Evolutionary conservation across 2,888 invertebrate species (phyloP).

Genomic region (Lepidonotus clava): DNA sequence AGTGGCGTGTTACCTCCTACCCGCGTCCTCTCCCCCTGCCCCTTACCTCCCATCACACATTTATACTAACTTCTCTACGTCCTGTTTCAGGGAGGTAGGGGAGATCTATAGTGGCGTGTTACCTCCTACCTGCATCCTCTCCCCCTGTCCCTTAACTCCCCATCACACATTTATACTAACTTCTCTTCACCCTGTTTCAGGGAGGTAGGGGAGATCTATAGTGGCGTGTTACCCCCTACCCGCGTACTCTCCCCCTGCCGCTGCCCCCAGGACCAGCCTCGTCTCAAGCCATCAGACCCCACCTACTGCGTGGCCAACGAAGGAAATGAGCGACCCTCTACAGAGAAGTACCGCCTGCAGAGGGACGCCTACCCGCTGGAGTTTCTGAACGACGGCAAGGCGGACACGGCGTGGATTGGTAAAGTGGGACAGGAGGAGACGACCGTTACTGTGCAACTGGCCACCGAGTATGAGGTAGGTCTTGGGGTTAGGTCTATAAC

Average conservation of each 20-base stretch:
- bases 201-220: constrained; percentile 45
- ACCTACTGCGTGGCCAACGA: constrained; percentile 46
- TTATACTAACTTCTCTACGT: no score
- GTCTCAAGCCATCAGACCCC: constrained; percentile 23
- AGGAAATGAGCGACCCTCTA: background rate
- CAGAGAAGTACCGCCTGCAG: constrained; percentile 16
- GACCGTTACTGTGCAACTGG: constrained; percentile 38
- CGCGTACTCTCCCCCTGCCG: constrained; percentile 54
- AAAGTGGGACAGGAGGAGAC: background rate
- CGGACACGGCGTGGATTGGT: constrained; percentile 55
- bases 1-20: constrained; percentile 51
- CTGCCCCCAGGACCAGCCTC: constrained; percentile 50
- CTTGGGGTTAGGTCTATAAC: no score
- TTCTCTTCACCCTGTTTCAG: no score
- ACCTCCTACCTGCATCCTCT: constrained; percentile 43
- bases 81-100: constrained; percentile 55
- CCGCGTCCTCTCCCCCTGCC: constrained; percentile 51
- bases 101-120: constrained; percentile 52
- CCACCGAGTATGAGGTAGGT: constrained; percentile 49
- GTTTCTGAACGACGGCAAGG: constrained; percentile 59
- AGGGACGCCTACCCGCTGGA: constrained; percentile 43
- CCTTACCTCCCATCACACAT: no score
- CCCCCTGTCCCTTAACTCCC: no score
- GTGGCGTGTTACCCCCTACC: constrained; percentile 47
- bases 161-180: no score